These are phyloP conservation scores for Anthoscopus minutus DNA, from an alignment of 2,113 vertebrate species.

Conservation along the genomic window DNA sequence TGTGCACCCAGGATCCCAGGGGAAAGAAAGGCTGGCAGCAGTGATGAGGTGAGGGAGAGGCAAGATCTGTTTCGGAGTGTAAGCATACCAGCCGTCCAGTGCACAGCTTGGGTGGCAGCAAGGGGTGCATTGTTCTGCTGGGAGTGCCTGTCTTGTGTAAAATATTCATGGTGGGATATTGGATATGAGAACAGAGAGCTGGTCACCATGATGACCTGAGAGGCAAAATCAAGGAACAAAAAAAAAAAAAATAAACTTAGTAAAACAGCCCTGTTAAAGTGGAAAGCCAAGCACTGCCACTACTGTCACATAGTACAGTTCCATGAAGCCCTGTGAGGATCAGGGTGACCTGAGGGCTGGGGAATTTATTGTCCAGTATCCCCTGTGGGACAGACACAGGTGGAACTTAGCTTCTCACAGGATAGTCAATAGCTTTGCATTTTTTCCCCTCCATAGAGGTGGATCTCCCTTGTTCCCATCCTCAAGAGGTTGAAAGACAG, in stretches of 20 bases:
- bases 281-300: neutral
- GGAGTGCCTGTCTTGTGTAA: neutral
- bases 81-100: fast-evolving
- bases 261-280: neutral
- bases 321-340: fast-evolving
- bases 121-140: neutral
- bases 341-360: neutral
- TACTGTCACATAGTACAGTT: too few species aligned
- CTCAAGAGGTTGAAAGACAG: neutral
- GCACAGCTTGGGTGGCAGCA: fast-evolving
- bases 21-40: neutral
- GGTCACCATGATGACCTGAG: neutral
- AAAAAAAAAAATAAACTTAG: neutral
- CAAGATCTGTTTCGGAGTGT: neutral
- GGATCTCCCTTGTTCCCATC: neutral
- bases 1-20: neutral
- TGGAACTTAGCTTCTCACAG: neutral
- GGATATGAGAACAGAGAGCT: neutral
- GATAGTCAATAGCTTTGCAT: neutral
- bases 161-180: neutral
- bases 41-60: neutral
- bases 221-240: neutral
- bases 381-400: fast-evolving
- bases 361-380: neutral
- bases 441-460: neutral